Conservation (phyloP, 2,888 invertebrate species). For the Phragmatobia fuliginosa region DNA sequence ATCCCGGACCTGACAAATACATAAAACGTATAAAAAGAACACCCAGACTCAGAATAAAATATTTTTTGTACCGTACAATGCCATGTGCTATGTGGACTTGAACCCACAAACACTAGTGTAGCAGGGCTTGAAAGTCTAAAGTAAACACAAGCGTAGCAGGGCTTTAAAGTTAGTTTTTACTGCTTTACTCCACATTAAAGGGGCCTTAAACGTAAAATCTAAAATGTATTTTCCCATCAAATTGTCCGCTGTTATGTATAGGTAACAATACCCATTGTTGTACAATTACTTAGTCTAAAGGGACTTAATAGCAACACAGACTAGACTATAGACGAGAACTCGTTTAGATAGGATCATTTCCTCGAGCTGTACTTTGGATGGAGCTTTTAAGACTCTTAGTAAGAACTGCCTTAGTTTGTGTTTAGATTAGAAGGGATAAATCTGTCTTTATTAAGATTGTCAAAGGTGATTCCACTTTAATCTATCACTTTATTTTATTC, state of each 20-base stretch:
- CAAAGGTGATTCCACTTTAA: background rate
- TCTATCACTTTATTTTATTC: background rate
- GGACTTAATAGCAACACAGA: conserved; percentile 16
- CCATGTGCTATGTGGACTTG: too few species aligned
- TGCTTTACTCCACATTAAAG: background rate
- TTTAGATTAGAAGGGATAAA: conserved; percentile 9
- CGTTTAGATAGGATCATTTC: conserved; percentile 14
- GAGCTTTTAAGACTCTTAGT: conserved; percentile 7
- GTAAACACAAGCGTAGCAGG: too few species aligned
- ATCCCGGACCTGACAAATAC: too few species aligned
- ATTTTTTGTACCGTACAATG: too few species aligned
- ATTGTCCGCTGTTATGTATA: conserved; percentile 20
- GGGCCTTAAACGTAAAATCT: background rate
- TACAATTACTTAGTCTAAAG: conserved; percentile 30
- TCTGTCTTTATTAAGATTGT: conserved; percentile 1
- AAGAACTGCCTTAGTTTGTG: conserved; percentile 1
- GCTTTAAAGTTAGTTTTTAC: too few species aligned
- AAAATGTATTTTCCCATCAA: background rate
- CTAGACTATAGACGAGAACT: conserved; percentile 7
- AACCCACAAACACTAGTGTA: too few species aligned
- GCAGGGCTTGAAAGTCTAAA: too few species aligned
- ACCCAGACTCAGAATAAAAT: too few species aligned
- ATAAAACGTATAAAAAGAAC: too few species aligned
- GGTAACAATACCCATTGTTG: conserved; percentile 32
- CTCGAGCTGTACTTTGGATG: background rate